Conservation (phyloP, 2,113 vertebrate genomes). For the Siniperca chuatsi region DNA sequence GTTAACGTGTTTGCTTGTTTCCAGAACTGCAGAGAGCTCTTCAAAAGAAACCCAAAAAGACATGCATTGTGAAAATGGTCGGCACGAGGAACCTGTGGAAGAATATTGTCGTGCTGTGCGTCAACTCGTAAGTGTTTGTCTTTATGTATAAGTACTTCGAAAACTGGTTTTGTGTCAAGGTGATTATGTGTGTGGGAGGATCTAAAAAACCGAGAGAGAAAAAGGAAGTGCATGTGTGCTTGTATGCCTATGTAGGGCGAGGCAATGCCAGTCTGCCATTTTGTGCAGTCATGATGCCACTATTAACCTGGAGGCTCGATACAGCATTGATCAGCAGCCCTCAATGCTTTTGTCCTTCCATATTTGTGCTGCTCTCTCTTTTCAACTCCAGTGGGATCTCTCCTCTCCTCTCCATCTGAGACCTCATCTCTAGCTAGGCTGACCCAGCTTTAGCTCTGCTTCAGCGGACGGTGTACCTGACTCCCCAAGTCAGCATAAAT, state of each 20-base stretch:
- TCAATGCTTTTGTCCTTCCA: conserved; percentile 46
- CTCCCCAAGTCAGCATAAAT: conserved; percentile 71
- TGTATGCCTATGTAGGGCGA: conserved; percentile 14
- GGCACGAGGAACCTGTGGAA: conserved; percentile 98
- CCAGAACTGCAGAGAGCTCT: conserved; percentile 93
- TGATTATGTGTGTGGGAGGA: neutral
- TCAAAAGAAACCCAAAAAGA: conserved; percentile 90
- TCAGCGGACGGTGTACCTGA: conserved; percentile 51
- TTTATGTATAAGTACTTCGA: neutral
- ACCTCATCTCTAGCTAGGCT: conserved; percentile 36
- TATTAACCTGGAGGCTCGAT: conserved; percentile 54
- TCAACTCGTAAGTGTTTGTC: conserved; percentile 93
- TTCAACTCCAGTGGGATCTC: conserved; percentile 46
- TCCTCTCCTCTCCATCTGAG: conserved; percentile 41
- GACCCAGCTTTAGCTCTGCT: conserved; percentile 43
- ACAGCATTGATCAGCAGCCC: conserved; percentile 55
- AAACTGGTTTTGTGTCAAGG: neutral
- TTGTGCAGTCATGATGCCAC: conserved; percentile 32
- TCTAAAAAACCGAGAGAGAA: neutral
- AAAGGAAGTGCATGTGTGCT: neutral
- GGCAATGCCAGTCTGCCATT: conserved; percentile 50
- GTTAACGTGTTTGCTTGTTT: neutral
- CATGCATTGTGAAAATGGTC: conserved; percentile 96
- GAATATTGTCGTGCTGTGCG: conserved; percentile 95
- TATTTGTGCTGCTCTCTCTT: conserved; percentile 43